Percentiles rank a stretch among this genome's conserved stretches.
phyloP scores from a whole-genome alignment of 2,113 vertebrate species.

The Ancistrus triradiatus region DNA sequence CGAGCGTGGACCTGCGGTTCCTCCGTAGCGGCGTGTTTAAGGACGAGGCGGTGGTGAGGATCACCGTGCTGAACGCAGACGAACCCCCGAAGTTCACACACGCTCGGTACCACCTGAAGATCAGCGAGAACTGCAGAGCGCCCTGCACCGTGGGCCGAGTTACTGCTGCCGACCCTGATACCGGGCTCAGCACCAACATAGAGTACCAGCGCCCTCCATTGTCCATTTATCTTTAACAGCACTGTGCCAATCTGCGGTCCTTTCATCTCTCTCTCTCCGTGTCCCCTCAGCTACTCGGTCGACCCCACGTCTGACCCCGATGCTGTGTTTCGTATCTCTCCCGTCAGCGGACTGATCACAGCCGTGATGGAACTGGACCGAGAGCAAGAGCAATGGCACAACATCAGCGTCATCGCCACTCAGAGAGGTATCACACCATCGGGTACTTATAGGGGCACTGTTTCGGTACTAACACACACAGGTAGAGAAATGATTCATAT shows the following conservation, averaged over 20 bases:
- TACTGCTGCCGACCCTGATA: constrained; percentile 76
- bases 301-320: constrained; percentile 80
- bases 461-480: too few species aligned
- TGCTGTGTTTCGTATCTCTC: constrained; percentile 79
- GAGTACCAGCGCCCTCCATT: constrained; percentile 57
- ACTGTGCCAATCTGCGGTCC: neutral
- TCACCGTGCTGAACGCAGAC: constrained; percentile 80
- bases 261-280: neutral
- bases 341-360: constrained; percentile 77
- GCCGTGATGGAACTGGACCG: constrained; percentile 79
- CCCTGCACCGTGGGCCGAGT: constrained; percentile 71
- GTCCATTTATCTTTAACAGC: neutral
- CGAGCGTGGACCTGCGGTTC: constrained; percentile 76
- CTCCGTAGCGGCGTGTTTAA: constrained; percentile 81
- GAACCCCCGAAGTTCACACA: constrained; percentile 81
- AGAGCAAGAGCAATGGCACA: constrained; percentile 79
- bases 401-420: constrained; percentile 82
- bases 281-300: constrained; percentile 74
- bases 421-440: constrained; percentile 73
- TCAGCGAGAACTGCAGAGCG: constrained; percentile 78
- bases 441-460: constrained; percentile 1
- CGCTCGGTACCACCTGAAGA: constrained; percentile 71
- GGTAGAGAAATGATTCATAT: too few species aligned
- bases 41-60: constrained; percentile 76
- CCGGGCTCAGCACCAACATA: constrained; percentile 74